Conservation (phyloP, 2,113 vertebrate genomes). For the Lanius ludovicianus region DNA sequence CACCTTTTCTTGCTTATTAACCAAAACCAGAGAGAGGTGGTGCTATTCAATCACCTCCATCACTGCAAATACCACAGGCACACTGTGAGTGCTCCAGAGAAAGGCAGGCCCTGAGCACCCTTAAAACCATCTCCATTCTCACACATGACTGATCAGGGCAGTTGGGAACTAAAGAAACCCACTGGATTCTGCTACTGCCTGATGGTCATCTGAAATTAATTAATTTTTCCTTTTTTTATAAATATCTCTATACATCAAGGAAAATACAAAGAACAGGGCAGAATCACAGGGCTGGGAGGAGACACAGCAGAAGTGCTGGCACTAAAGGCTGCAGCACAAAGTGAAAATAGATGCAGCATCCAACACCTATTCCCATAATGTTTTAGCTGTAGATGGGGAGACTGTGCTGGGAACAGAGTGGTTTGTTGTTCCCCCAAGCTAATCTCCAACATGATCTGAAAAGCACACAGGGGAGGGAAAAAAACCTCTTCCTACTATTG, state of each 20-base stretch:
- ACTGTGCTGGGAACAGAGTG: neutral
- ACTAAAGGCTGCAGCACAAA: neutral
- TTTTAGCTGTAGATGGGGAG: neutral
- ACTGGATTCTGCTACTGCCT: neutral
- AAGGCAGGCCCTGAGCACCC: neutral
- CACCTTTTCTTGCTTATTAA: neutral
- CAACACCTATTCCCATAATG: neutral
- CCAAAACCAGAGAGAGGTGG: neutral
- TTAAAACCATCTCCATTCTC: neutral
- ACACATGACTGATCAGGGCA: neutral
- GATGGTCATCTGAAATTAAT: neutral
- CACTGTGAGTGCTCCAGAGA: neutral
- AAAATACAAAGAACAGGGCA: neutral
- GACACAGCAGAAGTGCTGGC: neutral
- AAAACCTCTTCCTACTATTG: neutral
- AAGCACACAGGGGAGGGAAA: neutral
- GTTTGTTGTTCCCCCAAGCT: neutral
- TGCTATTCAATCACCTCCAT: neutral
- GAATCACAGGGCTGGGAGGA: neutral
- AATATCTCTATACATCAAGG: neutral
- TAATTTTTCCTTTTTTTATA: accelerated
- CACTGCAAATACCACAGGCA: neutral
- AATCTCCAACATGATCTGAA: neutral
- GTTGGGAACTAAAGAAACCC: neutral
- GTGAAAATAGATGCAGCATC: neutral